Evolutionary conservation across 2,797 vertebrate species (phyloP).

Genomic region (Fundulus diaphanus): DNA sequence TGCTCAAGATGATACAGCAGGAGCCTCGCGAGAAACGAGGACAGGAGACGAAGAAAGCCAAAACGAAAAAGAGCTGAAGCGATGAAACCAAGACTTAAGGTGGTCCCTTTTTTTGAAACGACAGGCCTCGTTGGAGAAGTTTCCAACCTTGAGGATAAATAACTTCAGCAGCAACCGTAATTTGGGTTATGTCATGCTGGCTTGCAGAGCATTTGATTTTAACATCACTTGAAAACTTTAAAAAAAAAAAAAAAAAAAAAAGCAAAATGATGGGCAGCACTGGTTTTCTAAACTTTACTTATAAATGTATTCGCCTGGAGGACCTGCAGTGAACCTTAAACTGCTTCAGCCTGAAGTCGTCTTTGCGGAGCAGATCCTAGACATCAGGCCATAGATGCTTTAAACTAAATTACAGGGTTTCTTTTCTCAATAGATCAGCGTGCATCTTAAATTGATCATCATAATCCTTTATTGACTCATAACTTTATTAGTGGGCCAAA

Average conservation of each 20-base stretch:
- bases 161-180: constrained; percentile 39
- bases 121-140: constrained; percentile 39
- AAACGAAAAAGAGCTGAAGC: constrained; percentile 52
- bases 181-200: constrained; percentile 65
- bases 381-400: neutral
- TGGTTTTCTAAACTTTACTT: constrained; percentile 25
- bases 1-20: constrained; percentile 50
- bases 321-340: constrained; percentile 14
- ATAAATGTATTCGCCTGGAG: constrained; percentile 31
- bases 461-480: constrained; percentile 3
- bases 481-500: constrained; percentile 8
- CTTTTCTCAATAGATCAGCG: constrained; percentile 13
- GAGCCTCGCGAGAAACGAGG: constrained; percentile 33
- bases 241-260: constrained; percentile 37
- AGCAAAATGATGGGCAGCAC: constrained; percentile 37
- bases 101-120: constrained; percentile 71
- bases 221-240: constrained; percentile 63
- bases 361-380: neutral
- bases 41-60: constrained; percentile 28
- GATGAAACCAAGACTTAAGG: constrained; percentile 49
- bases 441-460: constrained; percentile 11
- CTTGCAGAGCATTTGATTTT: constrained; percentile 65
- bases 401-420: constrained; percentile 17
- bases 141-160: constrained; percentile 51
- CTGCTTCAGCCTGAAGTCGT: neutral